A percentile compares a stretch with the other conserved stretches of the same genome.
Evolutionary conservation across 2,797 vertebrate genomes (phyloP).

Genomic region (Eidolon dupreanum): DNA sequence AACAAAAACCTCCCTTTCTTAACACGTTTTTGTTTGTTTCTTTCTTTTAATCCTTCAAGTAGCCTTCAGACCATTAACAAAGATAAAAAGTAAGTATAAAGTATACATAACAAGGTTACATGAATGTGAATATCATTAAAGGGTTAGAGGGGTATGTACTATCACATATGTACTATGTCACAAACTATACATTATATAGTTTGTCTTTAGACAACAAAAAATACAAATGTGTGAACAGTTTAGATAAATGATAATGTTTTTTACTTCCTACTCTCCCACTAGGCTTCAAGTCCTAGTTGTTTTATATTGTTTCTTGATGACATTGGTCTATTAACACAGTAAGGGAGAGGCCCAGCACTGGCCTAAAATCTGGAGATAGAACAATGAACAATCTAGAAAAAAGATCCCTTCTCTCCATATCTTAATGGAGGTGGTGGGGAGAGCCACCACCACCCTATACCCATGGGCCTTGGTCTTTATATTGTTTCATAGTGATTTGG

Average conservation of each 20-base stretch:
- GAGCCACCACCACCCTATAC: not conserved
- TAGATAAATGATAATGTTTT: not conserved
- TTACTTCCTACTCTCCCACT: not conserved
- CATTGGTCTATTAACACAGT: not conserved
- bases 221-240: not conserved
- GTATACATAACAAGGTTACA: not conserved
- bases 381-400: not conserved
- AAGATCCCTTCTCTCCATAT: not conserved
- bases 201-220: not conserved
- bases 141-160: not conserved
- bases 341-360: not conserved
- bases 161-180: not conserved
- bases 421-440: not conserved
- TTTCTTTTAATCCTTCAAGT: not conserved
- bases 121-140: not conserved
- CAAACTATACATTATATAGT: not conserved
- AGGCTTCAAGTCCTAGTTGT: not conserved
- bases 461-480: not conserved
- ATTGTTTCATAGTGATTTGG: not conserved
- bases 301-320: not conserved
- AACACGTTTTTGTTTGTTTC: not conserved
- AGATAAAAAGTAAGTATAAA: slow-evolving; percentile 1
- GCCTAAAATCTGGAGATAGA: not conserved
- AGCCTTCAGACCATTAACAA: not conserved
- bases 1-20: slow-evolving; percentile 19